Percentiles rank a stretch among this genome's conserved stretches.
Conservation (phyloP, 2,888 invertebrate species). For the Danaus chrysippus region DNA sequence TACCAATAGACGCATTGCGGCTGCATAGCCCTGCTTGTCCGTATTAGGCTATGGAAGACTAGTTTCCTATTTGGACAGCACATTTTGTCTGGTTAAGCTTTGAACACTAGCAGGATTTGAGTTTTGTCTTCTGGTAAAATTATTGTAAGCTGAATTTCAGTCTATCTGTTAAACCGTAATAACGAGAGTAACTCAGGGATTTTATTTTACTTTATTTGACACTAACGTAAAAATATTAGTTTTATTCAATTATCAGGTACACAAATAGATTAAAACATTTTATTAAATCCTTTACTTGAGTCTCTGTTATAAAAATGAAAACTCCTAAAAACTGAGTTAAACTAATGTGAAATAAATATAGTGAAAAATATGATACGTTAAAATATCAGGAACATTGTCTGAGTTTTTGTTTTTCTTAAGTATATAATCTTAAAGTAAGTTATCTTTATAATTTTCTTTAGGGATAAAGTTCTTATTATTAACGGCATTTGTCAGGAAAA, state of each 20-base stretch:
- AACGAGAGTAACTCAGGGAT: not conserved
- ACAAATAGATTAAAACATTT: too few species aligned
- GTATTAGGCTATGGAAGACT: slow-evolving; percentile 19
- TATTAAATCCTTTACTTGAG: too few species aligned
- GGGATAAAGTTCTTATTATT: not conserved
- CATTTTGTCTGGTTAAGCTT: slow-evolving; percentile 8
- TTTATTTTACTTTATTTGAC: too few species aligned
- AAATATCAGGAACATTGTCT: not conserved
- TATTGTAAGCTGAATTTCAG: not conserved
- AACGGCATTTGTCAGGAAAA: not conserved
- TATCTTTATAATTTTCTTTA: not conserved
- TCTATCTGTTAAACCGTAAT: not conserved
- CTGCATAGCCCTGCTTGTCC: slow-evolving; percentile 18
- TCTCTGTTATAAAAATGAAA: too few species aligned
- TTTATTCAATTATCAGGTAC: too few species aligned
- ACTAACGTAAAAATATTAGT: too few species aligned
- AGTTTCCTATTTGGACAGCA: slow-evolving; percentile 17
- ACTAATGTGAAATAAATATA: too few species aligned
- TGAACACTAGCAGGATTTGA: slow-evolving; percentile 3
- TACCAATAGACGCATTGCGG: slow-evolving; percentile 31
- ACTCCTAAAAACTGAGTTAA: too few species aligned
- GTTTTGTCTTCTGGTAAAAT: slow-evolving; percentile 2
- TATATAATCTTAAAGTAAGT: not conserved
- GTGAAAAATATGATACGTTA: not conserved
- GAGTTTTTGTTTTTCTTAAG: not conserved